Conservation (phyloP, 2,113 vertebrate genomes). For the Grammomys surdaster region DNA sequence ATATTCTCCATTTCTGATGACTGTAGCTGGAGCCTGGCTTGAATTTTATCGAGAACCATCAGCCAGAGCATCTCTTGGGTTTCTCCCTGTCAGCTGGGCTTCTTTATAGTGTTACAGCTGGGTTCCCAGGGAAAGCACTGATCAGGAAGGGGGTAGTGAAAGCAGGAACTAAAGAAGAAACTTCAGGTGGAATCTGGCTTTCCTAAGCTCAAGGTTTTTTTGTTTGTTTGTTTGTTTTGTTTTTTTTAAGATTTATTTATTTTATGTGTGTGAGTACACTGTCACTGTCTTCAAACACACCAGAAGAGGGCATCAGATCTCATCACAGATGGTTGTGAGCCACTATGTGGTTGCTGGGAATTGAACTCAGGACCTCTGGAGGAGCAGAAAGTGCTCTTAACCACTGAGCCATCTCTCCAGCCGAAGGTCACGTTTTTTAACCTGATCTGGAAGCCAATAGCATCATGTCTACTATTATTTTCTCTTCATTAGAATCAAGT, state of each 20-base stretch:
- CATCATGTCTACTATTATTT: not conserved
- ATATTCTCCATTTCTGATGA: not conserved
- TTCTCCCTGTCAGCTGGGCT: not conserved
- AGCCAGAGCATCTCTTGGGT: not conserved
- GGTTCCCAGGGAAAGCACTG: not conserved
- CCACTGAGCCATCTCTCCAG: no score
- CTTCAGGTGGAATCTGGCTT: not conserved
- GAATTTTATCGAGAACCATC: not conserved
- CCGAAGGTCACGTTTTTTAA: not conserved
- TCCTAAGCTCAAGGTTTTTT: not conserved
- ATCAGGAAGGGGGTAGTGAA: accelerated
- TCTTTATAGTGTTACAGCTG: not conserved
- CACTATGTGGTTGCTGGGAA: no score
- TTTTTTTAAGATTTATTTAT: no score
- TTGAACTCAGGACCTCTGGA: no score
- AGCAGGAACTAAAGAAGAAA: accelerated
- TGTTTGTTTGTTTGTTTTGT: no score
- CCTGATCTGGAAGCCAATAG: not conserved
- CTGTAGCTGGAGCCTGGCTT: not conserved
- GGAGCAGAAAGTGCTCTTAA: no score
- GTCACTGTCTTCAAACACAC: no score
- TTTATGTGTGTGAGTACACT: no score
- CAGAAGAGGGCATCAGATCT: no score
- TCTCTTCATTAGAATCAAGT: not conserved
- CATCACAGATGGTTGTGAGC: no score